Base-by-base conservation (phyloP, 2,888 invertebrate species). In the Phlogophora meticulosa region DNA sequence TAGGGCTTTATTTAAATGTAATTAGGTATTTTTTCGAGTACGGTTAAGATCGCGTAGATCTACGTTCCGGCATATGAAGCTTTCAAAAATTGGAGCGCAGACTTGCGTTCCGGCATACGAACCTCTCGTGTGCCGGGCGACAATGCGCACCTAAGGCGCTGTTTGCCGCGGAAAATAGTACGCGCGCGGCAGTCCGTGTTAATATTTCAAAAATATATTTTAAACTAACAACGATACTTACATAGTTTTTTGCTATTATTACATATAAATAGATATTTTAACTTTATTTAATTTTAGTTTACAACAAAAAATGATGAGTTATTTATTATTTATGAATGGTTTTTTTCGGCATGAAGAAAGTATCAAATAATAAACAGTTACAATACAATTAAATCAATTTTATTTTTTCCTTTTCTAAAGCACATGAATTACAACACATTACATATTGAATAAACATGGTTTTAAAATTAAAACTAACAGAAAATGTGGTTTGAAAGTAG, bases 401-500 rank as follows among this genome's bases (percentile, higher is more conserved):
- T 13, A 0, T 34, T 34, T 51, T 51, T 51, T 51, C 17, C 0
- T 36, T 52, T 52, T 0, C 51, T 52, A 52, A 52, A 52, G 34
- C 51, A 52, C 34, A 36, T 36, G 34, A 0, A 36, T 0, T 28
- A 48, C 2, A 1, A 28, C 34, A 36, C 51, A 52, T 36, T 36
- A 52, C 51, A 36, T 52, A 1, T 20, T 5, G 34, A 52, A 52
- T 52, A 52, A 52, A 52, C 51, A 52, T 36, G 51, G 51, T 52
- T 52, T 0, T 36, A 4, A 0, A 36, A 52, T 52, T 0, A 49
- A 49, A 49, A 49, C 7, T 49, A 49, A 49, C 0, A 32, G 28
- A 49, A 49, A 32, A 0, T 49, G 34, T 52, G 51, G 51, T 52
- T 52, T 52, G 51, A 51, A 51, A 51, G 51, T 51, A 51, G 51